phyloP scores from a whole-genome alignment of 2,113 vertebrate genomes.

The Austrofundulus limnaeus region DNA sequence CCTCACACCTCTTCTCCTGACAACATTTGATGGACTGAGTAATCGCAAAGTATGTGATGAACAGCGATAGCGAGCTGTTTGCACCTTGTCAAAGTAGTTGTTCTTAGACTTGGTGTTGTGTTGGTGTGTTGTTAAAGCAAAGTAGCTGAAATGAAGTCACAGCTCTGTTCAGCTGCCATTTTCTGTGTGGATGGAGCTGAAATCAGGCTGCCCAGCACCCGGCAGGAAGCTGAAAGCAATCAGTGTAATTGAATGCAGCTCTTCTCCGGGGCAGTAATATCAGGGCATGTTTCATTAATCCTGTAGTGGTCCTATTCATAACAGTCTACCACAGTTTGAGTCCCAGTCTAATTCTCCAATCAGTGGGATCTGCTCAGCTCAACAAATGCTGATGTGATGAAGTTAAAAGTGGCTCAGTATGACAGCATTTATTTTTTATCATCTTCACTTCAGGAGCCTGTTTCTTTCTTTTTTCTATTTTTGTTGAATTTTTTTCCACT shows the following conservation, averaged over 20 bases:
- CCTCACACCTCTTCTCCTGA: conserved; percentile 52
- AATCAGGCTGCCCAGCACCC: conserved; percentile 35
- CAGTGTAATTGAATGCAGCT: conserved; percentile 68
- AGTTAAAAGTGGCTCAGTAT: conserved; percentile 39
- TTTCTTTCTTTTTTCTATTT: not conserved
- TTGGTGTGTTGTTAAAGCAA: conserved; percentile 41
- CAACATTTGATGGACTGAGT: conserved; percentile 66
- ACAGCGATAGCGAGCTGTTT: conserved; percentile 69
- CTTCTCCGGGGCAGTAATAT: conserved; percentile 67
- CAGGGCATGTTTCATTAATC: conserved; percentile 70
- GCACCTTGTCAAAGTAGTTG: conserved; percentile 50
- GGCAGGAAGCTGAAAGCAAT: conserved; percentile 63
- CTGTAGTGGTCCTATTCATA: conserved; percentile 64
- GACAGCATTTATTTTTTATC: conserved; percentile 13
- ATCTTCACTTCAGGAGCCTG: conserved; percentile 4
- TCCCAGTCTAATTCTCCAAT: conserved; percentile 47
- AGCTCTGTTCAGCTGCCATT: conserved; percentile 27
- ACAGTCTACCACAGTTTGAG: conserved; percentile 34
- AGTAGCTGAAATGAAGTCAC: conserved; percentile 39
- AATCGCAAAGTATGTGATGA: conserved; percentile 72
- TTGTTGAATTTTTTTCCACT: not conserved
- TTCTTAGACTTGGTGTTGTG: conserved; percentile 49
- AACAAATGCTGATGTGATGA: conserved; percentile 35
- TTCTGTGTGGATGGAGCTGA: conserved; percentile 40
- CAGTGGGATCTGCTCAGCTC: conserved; percentile 37